Evolutionary conservation across 2,888 invertebrate genomes (phyloP), one percentile per base, ranked within the genome.

Genomic region (Lottia gigantea): DNA sequence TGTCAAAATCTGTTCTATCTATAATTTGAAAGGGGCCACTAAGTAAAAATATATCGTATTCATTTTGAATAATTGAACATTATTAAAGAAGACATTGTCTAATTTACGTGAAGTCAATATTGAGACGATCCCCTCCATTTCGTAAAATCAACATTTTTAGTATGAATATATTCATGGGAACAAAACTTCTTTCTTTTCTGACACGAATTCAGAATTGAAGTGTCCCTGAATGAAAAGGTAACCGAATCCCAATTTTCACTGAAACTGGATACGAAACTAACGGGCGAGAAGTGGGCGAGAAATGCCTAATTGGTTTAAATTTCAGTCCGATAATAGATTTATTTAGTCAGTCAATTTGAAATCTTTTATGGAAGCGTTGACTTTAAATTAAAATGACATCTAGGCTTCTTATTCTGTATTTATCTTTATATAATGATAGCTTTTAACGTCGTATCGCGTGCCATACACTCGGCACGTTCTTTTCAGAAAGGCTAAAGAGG

Each of bases 271-370:
- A 19, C 14, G 55, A 23, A 23, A 12, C 19, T 55, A 55, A 55
- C 23, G 23, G 40, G 55, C 55, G 55, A 55, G 55, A 55, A 55
- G 55, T 55, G 55, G 55, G 12, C 55, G 55, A 55, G 55, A 55
- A 55, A 55, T 55, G 55, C 19, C 55, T 55, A 55, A 55, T 55
- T 55, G 55, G 55, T 55, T 55, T 55, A 55, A 55, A 55, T 55
- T 55, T 55, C 55, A 23, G 19, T 23, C 55, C 19, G 55, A 55
- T 55, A 55, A 55, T 23, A 55, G 55, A 55, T 55, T 55, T 55
- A 55, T 55, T 55, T 55, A 23, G 23, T 23, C 12, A 55, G 55
- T 23, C 19, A 55, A 55, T 55, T 55, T 55, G 23, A 55, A 23
- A 55, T 55, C 55, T 55, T 23, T 19, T 55, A 55, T 55, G 19